These are phyloP conservation scores for Euplexia lucipara DNA, from an alignment of 2,888 invertebrate genomes.

Conservation along the genomic window DNA sequence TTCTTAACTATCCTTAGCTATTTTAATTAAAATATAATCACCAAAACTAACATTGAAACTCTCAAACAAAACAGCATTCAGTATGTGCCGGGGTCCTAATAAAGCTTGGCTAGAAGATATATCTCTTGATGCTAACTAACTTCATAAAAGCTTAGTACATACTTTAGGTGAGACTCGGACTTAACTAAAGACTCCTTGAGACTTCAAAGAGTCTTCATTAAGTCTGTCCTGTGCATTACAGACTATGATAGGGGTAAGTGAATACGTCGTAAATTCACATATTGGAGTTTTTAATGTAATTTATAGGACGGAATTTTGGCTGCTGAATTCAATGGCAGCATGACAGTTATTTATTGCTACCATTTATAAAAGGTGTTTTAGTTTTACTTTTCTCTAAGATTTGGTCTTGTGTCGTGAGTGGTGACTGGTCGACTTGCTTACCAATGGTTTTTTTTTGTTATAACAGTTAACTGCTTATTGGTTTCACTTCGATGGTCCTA, in stretches of 20 bases:
- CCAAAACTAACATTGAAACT: background rate
- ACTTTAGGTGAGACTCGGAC: slow-evolving; percentile 37
- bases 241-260: slow-evolving; percentile 8
- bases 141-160: slow-evolving; percentile 53
- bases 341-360: too few relatives aligned
- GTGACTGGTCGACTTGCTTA: too few relatives aligned
- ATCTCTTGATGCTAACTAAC: slow-evolving; percentile 6
- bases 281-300: slow-evolving; percentile 18
- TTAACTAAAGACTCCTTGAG: slow-evolving; percentile 39
- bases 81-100: slow-evolving; percentile 11
- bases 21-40: background rate
- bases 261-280: slow-evolving; percentile 11
- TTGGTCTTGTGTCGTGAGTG: too few relatives aligned
- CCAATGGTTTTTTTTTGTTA: too few relatives aligned
- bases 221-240: slow-evolving; percentile 40
- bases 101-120: slow-evolving; percentile 15
- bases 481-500: too few relatives aligned
- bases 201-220: slow-evolving; percentile 41
- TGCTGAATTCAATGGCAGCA: too few relatives aligned
- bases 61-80: background rate
- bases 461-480: too few relatives aligned
- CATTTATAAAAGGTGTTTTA: too few relatives aligned
- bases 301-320: too few relatives aligned
- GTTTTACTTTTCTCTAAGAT: too few relatives aligned
- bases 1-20: too few relatives aligned